Conservation (phyloP, 2,888 invertebrate species). For the Rhingia campestris region DNA sequence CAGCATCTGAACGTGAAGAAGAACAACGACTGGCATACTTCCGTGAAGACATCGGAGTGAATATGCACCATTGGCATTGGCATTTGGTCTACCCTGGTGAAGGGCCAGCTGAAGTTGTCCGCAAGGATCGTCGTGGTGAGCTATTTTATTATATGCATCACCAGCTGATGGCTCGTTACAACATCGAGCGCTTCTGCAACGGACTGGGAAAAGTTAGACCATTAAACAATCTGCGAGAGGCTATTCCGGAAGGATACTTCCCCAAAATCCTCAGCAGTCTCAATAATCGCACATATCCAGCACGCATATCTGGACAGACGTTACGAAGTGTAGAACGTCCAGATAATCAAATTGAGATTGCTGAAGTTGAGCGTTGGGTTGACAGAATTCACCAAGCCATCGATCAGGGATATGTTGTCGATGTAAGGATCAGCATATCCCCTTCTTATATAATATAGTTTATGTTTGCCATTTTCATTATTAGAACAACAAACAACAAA, state of each 20-base stretch:
- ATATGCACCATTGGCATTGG: slow-evolving; percentile 96
- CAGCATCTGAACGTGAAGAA: slow-evolving; percentile 88
- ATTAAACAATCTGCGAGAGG: slow-evolving; percentile 87
- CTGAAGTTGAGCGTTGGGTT: slow-evolving; percentile 89
- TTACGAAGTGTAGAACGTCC: slow-evolving; percentile 87
- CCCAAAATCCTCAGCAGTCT: slow-evolving; percentile 89
- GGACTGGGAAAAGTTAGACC: slow-evolving; percentile 86
- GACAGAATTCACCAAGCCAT: slow-evolving; percentile 90
- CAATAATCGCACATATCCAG: slow-evolving; percentile 88
- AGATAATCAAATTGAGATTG: slow-evolving; percentile 84
- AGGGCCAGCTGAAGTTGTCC: slow-evolving; percentile 85
- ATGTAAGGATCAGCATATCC: slow-evolving; percentile 82
- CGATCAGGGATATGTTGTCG: slow-evolving; percentile 86
- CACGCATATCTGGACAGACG: slow-evolving; percentile 85
- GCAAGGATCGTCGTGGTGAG: slow-evolving; percentile 89
- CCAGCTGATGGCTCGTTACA: slow-evolving; percentile 86
- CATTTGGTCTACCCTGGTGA: slow-evolving; percentile 92
- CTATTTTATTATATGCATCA: slow-evolving; percentile 90
- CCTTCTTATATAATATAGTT: no score
- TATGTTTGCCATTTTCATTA: background rate
- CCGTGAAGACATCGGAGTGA: slow-evolving; percentile 92
- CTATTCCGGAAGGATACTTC: slow-evolving; percentile 91
- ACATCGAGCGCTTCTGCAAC: slow-evolving; percentile 90
- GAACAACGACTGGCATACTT: slow-evolving; percentile 93
- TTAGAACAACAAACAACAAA: slow-evolving; percentile 77